These are phyloP conservation scores for Danaus plexippus DNA, from an alignment of 1,140 invertebrate species.

Conservation along the genomic window DNA sequence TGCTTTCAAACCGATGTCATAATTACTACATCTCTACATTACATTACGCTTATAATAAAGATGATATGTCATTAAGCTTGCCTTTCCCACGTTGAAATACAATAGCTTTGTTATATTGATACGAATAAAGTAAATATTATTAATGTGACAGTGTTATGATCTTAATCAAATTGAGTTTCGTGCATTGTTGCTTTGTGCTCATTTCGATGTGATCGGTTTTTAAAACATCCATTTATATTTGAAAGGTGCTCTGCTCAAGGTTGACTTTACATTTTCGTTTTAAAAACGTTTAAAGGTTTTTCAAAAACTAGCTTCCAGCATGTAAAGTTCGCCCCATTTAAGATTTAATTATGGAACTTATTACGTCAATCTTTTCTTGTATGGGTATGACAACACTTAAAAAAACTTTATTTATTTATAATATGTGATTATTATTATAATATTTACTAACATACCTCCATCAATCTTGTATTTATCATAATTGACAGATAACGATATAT, in stretches of 20 bases:
- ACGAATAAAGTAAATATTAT: conserved; percentile 17
- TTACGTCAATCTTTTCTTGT: too few relatives aligned
- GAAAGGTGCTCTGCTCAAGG: conserved; percentile 2
- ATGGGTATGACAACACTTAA: too few relatives aligned
- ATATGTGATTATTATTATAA: too few relatives aligned
- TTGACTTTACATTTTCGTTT: neutral
- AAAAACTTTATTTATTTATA: too few relatives aligned
- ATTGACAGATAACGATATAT: neutral
- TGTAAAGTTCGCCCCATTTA: too few relatives aligned
- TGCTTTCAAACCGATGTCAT: conserved; percentile 24
- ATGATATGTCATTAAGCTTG: conserved; percentile 1
- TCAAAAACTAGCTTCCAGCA: neutral
- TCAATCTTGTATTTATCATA: too few relatives aligned
- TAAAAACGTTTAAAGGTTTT: conserved; percentile 5
- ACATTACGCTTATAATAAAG: neutral
- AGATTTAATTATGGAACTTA: too few relatives aligned
- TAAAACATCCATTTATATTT: conserved; percentile 25
- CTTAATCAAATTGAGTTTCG: conserved; percentile 37
- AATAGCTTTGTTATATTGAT: conserved; percentile 16
- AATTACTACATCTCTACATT: conserved; percentile 14
- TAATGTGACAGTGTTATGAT: conserved; percentile 35
- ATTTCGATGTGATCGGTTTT: conserved; percentile 29
- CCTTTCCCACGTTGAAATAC: conserved; percentile 12
- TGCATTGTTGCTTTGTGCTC: conserved; percentile 8
- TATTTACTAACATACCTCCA: too few relatives aligned